Conservation (phyloP, 1,140 invertebrate genomes). For the Nasonia longicornis region DNA sequence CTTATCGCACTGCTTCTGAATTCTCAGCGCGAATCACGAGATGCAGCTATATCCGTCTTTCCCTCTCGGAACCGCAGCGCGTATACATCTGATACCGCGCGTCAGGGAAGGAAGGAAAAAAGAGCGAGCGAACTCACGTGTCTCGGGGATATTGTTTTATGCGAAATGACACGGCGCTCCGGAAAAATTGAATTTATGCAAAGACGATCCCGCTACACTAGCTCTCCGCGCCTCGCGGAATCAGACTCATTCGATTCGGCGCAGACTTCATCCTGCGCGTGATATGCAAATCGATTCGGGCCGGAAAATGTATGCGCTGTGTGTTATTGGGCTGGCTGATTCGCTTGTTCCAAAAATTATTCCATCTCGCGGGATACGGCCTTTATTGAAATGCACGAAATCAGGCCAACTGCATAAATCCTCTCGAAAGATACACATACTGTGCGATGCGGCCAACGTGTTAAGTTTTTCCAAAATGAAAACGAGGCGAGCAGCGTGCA, state of each 20-base stretch:
- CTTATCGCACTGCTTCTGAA: too few species aligned
- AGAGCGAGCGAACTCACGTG: constrained; percentile 12
- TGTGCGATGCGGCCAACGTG: too few species aligned
- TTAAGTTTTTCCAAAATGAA: constrained; percentile 36
- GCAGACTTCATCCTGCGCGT: background rate
- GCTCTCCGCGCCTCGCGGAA: background rate
- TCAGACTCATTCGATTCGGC: constrained; percentile 35
- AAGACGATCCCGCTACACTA: constrained; percentile 6
- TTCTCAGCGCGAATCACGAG: too few species aligned
- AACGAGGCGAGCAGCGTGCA: background rate
- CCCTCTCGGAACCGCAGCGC: background rate
- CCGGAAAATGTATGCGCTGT: background rate
- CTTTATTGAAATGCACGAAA: too few species aligned
- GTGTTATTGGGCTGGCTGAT: background rate
- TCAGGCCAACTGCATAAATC: too few species aligned
- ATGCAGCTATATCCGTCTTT: too few species aligned
- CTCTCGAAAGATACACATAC: too few species aligned
- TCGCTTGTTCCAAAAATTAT: background rate
- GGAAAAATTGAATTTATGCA: constrained; percentile 45
- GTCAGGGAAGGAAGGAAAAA: background rate
- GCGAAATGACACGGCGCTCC: background rate
- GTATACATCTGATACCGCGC: constrained; percentile 8
- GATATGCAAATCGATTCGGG: background rate
- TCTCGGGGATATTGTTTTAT: constrained; percentile 65
- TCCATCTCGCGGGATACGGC: background rate